Percentiles rank a stretch among this genome's conserved stretches.
Evolutionary conservation across 2,113 vertebrate species (phyloP).

Genomic region (Phasianus colchicus): DNA sequence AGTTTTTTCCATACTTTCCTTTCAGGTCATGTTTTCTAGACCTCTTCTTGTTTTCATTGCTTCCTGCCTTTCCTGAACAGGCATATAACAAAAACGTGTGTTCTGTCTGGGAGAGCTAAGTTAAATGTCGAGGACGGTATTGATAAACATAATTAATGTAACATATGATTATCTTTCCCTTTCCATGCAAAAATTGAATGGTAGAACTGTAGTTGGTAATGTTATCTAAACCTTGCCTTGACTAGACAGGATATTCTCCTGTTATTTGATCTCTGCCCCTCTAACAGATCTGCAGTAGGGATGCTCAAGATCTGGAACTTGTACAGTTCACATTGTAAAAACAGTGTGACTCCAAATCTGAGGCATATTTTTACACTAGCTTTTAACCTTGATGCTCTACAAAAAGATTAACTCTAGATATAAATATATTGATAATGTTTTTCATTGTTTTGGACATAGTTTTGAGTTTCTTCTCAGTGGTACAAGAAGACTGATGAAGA

Average conservation of each 20-base stretch:
- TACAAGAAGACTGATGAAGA: neutral
- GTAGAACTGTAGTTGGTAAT: neutral
- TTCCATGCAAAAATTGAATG: neutral
- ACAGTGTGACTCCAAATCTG: neutral
- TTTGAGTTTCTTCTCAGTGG: neutral
- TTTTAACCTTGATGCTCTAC: neutral
- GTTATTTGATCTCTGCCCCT: neutral
- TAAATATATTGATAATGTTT: neutral
- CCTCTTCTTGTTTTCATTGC: neutral
- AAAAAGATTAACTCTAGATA: neutral
- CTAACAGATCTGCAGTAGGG: neutral
- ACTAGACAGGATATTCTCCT: neutral
- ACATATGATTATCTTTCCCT: neutral
- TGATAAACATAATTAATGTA: neutral
- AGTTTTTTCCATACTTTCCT: neutral
- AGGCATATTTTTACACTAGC: neutral
- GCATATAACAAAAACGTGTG: fast-evolving
- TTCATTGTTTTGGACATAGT: neutral
- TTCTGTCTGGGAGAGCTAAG: neutral
- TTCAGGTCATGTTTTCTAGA: neutral
- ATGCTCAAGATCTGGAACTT: neutral
- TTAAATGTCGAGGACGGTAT: neutral
- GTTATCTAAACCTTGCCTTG: neutral
- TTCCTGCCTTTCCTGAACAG: neutral
- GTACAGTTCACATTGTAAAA: neutral